These are phyloP conservation scores for Thunnus maccoyii DNA, from an alignment of 2,113 vertebrate genomes.

Conservation along the genomic window DNA sequence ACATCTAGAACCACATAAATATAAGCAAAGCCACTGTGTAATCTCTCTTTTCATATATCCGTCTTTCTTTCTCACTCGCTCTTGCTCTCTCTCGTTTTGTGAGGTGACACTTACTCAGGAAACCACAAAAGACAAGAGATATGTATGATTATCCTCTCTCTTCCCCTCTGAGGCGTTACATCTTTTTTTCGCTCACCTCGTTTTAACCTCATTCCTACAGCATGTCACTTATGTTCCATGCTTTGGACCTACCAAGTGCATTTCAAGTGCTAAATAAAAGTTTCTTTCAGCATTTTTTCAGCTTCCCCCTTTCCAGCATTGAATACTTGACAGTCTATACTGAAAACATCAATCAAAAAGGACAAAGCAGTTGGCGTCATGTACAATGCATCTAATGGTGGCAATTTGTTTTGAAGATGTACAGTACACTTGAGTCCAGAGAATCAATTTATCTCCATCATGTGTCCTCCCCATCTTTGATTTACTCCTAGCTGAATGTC, in stretches of 20 bases:
- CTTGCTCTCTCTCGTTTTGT: neutral
- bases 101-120: constrained; percentile 24
- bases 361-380: neutral
- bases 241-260: neutral
- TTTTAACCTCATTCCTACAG: constrained; percentile 19
- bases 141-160: neutral
- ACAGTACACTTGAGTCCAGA: neutral
- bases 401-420: too few relatives aligned
- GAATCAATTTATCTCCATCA: constrained; percentile 4
- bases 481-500: neutral
- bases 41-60: neutral
- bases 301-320: neutral
- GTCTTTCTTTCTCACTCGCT: neutral
- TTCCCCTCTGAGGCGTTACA: neutral
- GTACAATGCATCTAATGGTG: neutral
- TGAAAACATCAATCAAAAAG: neutral
- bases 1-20: too few relatives aligned
- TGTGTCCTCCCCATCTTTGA: constrained; percentile 4
- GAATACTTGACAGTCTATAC: neutral
- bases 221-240: neutral
- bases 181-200: constrained; percentile 9
- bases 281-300: neutral
- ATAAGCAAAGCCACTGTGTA: neutral
- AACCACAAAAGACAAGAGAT: constrained; percentile 12
- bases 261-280: neutral